Percentiles rank a stretch among this genome's conserved stretches.
These are phyloP conservation scores for Scytalopus superciliaris DNA, from an alignment of 2,113 vertebrate species.

Conservation along the genomic window DNA sequence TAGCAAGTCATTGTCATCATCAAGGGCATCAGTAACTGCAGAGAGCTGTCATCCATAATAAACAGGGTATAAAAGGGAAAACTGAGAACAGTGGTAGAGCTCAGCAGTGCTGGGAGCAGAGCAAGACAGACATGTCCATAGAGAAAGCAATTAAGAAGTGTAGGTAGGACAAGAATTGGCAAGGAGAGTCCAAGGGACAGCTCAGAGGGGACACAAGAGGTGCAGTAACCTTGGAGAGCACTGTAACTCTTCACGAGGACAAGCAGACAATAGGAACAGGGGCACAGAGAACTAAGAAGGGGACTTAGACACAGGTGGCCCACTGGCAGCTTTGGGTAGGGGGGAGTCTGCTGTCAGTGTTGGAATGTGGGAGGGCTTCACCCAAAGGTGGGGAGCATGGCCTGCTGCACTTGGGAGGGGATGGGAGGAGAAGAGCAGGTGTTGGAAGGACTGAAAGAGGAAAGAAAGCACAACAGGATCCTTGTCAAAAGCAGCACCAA, in stretches of 20 bases:
- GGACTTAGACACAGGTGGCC: not conserved
- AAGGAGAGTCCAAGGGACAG: not conserved
- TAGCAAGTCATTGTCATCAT: not conserved
- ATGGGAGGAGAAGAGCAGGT: not conserved
- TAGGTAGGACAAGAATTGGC: not conserved
- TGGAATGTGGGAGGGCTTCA: not conserved
- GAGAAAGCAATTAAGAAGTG: not conserved
- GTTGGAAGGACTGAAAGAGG: not conserved
- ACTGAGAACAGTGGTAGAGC: not conserved
- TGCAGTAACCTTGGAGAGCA: not conserved
- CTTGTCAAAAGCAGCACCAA: not conserved
- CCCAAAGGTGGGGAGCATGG: not conserved
- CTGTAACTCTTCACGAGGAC: not conserved
- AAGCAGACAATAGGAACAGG: not conserved
- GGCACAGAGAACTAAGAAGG: not conserved
- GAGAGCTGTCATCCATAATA: not conserved
- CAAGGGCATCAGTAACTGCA: not conserved
- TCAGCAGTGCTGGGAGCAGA: not conserved
- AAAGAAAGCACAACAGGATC: rapidly evolving
- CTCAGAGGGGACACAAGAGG: not conserved
- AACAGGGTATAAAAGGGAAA: not conserved
- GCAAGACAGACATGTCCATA: rapidly evolving
- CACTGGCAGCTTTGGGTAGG: rapidly evolving
- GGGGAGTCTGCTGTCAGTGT: rapidly evolving
- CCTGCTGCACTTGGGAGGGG: rapidly evolving